phyloP scores from a whole-genome alignment of 1,140 invertebrate species.

The Condylostylus longicornis region DNA sequence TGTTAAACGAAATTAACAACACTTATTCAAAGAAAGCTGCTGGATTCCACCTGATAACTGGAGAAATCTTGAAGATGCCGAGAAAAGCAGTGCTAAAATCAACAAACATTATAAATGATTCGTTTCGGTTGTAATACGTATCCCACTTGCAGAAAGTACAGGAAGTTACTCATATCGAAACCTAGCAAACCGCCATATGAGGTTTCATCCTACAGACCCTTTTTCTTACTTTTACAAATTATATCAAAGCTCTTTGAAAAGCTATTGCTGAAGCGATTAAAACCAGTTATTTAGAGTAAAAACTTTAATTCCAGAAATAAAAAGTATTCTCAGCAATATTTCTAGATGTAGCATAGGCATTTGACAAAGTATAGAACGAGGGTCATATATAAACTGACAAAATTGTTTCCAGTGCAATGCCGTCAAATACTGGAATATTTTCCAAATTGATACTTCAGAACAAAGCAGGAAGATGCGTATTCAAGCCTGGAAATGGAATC shows the following conservation, averaged over 20 bases:
- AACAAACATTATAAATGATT: too few species aligned
- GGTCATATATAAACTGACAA: slow-evolving; percentile 18
- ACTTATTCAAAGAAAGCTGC: too few species aligned
- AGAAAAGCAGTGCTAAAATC: too few species aligned
- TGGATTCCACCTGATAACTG: too few species aligned
- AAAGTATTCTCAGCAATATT: slow-evolving; percentile 14
- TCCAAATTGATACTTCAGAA: slow-evolving; percentile 11
- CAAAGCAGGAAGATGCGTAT: slow-evolving; percentile 9
- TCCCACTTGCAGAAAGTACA: slow-evolving; percentile 24
- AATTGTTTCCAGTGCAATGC: slow-evolving; percentile 8
- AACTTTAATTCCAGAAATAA: slow-evolving; percentile 13
- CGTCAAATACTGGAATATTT: slow-evolving; percentile 15
- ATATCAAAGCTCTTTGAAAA: slow-evolving; percentile 25
- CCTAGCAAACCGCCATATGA: slow-evolving; percentile 20
- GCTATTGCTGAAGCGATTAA: slow-evolving; percentile 12
- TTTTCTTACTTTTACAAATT: slow-evolving; percentile 20
- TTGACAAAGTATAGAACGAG: slow-evolving; percentile 22
- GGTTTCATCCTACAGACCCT: slow-evolving; percentile 19
- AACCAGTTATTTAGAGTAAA: slow-evolving; percentile 8
- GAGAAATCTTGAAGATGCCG: too few species aligned
- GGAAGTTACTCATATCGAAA: slow-evolving; percentile 25
- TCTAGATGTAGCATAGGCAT: slow-evolving; percentile 25
- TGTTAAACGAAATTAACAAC: too few species aligned
- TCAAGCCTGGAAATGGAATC: too few species aligned
- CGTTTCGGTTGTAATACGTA: too few species aligned